Evolutionary conservation across 2,797 vertebrate species (phyloP).

Genomic region (Takifugu rubripes): DNA sequence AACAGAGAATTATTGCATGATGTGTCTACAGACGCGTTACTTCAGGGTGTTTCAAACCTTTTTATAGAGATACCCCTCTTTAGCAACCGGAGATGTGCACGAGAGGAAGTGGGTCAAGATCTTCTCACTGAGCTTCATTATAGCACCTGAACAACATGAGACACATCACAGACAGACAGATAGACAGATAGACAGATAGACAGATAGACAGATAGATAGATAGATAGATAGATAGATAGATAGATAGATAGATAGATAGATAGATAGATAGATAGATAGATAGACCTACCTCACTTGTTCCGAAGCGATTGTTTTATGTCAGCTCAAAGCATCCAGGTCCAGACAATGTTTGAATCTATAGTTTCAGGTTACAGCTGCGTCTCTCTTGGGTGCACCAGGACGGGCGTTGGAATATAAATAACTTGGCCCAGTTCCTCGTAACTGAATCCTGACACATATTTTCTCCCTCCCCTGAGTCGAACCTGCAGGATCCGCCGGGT

Average conservation of each 20-base stretch:
- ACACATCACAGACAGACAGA: not conserved
- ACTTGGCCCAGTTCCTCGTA: constrained; percentile 79
- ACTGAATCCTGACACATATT: constrained; percentile 65
- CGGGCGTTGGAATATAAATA: constrained; percentile 81
- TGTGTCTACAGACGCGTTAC: not conserved
- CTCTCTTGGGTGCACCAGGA: constrained; percentile 53
- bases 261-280: not conserved
- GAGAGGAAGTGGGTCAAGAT: constrained; percentile 86
- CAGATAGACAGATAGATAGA: too few relatives aligned
- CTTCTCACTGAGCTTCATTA: constrained; percentile 92
- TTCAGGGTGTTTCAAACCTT: constrained; percentile 54
- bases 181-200: too few relatives aligned
- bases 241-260: too few relatives aligned
- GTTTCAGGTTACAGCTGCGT: constrained; percentile 70
- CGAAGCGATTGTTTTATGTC: not conserved
- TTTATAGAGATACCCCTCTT: constrained; percentile 87
- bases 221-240: too few relatives aligned
- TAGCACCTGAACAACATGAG: constrained; percentile 40
- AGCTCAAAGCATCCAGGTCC: not conserved
- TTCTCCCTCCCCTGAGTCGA: constrained; percentile 43
- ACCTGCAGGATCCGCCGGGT: constrained; percentile 19
- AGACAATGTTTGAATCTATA: constrained; percentile 60
- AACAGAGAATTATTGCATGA: not conserved
- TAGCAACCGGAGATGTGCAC: constrained; percentile 85
- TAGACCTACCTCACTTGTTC: constrained; percentile 49